Conservation (phyloP, 2,797 vertebrate genomes). For the Smutsia gigantea region DNA sequence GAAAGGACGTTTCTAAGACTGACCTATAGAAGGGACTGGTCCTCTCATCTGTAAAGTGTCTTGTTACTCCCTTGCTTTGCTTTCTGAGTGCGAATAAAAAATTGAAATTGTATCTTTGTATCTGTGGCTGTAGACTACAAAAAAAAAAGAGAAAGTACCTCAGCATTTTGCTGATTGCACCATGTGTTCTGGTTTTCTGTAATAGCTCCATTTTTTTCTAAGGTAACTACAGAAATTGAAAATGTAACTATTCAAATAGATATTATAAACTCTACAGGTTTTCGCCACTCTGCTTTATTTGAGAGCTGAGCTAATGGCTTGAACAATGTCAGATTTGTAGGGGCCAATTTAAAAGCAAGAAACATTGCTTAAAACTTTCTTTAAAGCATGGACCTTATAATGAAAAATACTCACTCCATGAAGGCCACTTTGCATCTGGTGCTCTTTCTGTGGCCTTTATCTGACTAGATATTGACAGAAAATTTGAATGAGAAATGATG, state of each 20-base stretch:
- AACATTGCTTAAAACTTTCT: neutral
- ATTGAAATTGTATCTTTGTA: neutral
- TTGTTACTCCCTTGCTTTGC: neutral
- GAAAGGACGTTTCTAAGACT: neutral
- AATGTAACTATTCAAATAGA: neutral
- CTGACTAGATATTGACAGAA: conserved; percentile 23
- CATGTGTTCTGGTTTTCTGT: neutral
- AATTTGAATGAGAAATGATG: conserved; percentile 46
- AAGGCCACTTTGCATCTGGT: neutral
- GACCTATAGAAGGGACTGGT: rapidly evolving
- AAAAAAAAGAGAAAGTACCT: neutral
- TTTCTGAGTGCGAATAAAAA: neutral
- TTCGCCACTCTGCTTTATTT: neutral
- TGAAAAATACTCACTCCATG: neutral
- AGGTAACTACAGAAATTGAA: neutral
- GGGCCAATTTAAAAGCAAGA: neutral
- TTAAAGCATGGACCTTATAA: neutral
- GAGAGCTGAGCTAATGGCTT: neutral
- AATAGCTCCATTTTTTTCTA: neutral
- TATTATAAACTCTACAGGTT: neutral
- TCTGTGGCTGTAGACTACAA: neutral
- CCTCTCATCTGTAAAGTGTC: neutral
- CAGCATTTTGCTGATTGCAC: neutral
- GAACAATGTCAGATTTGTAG: neutral
- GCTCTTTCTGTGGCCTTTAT: neutral